Base-by-base conservation (phyloP, 2,113 vertebrate genomes). In the Diadophis punctatus region DNA sequence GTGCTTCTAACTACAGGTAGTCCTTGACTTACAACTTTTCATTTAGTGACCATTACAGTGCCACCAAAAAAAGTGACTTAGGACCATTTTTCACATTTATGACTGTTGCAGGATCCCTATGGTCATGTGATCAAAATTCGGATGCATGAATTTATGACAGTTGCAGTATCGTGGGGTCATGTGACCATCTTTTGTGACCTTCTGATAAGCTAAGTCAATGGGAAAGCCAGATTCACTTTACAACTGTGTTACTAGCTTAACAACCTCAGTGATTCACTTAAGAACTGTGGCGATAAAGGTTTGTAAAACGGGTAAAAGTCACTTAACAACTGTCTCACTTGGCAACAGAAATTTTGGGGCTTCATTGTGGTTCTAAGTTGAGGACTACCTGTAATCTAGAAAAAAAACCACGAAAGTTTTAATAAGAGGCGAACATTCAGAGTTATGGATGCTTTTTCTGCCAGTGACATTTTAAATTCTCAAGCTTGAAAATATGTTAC, bases 231-330 rank as follows among this genome's bases (percentile, higher is more conserved):
- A n/a, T 34, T 68, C 30, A 68, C 63, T n/a, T 68, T n/a, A 68
- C 12, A 68, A 68, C 63, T 0, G 0, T 0, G 0, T 34, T 68
- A n/a, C 0, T 6, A 68, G 0, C 30, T 68, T 68, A 68, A 68
- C 63, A n/a, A 16, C 30, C n/a, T n/a, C 30, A 68, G 63, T 16
- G 63, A 68, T n/a, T n/a, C 63, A 16, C 30, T 68, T 68, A n/a
- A 68, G 30, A 68, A n/a, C 60, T n/a, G 30, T 68, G 12, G 30
- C 4, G 3, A 68, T 12, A 68, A 68, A 68, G 1, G 14, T 68
- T n/a, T 68, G 63, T 68, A n/a, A 68, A 34, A 68, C n/a, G 30
- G 63, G 63, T 34, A n/a, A 68, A 68, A 68, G 30, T 68, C 63
- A n/a, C 30, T 68, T 68, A 68, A 68, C 63, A 68, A 68, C 63